Base-by-base conservation (phyloP, 2,888 invertebrate species). In the Herminia tarsipennalis region DNA sequence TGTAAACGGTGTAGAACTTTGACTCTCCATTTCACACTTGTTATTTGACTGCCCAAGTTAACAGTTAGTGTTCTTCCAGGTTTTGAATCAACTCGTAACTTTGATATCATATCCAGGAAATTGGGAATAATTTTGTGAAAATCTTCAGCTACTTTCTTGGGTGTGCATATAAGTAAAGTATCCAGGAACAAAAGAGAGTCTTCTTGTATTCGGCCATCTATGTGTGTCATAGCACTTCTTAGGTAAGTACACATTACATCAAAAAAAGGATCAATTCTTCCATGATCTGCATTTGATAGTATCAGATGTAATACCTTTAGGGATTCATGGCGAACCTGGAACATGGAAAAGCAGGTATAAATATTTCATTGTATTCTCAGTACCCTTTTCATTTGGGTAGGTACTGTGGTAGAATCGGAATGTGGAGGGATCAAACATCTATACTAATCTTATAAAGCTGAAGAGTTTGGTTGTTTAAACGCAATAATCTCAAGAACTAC, bases 201-300 rank as follows among this genome's bases (percentile, higher is more conserved):
- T 75, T 96, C 95, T 75, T 97, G 96, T 52, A 98, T 94, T 35
- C 93, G 91, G 6, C 92, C 93, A 75, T 96, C 94, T 47, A 98
- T 96, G 70, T 98, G 96, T 0, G 97, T 98, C 96, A 98, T 97
- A 0, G 97, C 96, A 87, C 98, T 98, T 38, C 95, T 93, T 32
- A 98, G 81, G 79, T 97, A 96, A 1, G 96, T 95, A 12, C 95
- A 94, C 48, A 98, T 85, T 3, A 96, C 92, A 51, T 95, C 94
- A 73, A 95, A 96, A 78, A 96, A 97, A 5, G 97, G 96, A 25
- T 92, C 78, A 8, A 95, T 78, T 62, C 94, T 93, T 5, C 92
- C 90, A 46, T 83, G 42, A 5, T 68, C 51, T 1, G 81, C 75
- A 59, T 81, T 84, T 14, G 82, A 78, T 2, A 93, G 75, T 39